A percentile compares a stretch with the other conserved stretches of the same genome.
Conservation (phyloP, 2,113 vertebrate genomes). For the Sarotherodon lohbergeri region DNA sequence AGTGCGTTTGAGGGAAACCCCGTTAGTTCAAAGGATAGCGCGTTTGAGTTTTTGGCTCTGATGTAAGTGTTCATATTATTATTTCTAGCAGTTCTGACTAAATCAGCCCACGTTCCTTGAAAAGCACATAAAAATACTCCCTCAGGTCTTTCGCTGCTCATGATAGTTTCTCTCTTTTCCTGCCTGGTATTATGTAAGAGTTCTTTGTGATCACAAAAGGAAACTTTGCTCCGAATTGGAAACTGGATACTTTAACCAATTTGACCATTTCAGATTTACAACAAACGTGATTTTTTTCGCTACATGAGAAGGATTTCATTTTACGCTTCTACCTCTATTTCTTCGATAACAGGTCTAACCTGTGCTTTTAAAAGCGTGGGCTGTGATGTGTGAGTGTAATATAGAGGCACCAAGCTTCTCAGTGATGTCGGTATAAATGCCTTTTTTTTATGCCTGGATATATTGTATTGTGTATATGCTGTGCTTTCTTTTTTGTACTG, state of each 20-base stretch:
- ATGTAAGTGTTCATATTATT: not conserved
- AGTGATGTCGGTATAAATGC: not conserved
- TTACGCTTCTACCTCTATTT: conserved; percentile 51
- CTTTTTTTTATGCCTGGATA: not conserved
- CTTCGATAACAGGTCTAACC: not conserved
- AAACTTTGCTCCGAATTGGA: not conserved
- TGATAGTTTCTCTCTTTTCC: not conserved
- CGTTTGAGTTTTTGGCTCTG: not conserved
- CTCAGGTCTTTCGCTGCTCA: conserved; percentile 22
- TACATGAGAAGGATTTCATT: not conserved
- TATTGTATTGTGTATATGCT: not conserved
- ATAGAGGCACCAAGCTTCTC: not conserved
- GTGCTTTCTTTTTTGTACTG: conserved; percentile 7
- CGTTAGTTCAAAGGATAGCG: not conserved
- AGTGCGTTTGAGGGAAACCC: not conserved
- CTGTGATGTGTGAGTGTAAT: not conserved
- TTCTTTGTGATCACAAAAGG: not conserved
- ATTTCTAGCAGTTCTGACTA: not conserved
- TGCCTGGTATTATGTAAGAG: not conserved
- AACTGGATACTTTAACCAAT: not conserved
- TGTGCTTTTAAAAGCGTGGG: conserved; percentile 3
- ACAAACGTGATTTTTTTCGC: not conserved
- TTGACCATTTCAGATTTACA: not conserved
- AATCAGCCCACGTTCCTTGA: not conserved
- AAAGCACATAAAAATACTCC: conserved; percentile 3